Base-by-base conservation (phyloP, 23 tunicate species). In the Oikopleura vanhoeffeni region DNA sequence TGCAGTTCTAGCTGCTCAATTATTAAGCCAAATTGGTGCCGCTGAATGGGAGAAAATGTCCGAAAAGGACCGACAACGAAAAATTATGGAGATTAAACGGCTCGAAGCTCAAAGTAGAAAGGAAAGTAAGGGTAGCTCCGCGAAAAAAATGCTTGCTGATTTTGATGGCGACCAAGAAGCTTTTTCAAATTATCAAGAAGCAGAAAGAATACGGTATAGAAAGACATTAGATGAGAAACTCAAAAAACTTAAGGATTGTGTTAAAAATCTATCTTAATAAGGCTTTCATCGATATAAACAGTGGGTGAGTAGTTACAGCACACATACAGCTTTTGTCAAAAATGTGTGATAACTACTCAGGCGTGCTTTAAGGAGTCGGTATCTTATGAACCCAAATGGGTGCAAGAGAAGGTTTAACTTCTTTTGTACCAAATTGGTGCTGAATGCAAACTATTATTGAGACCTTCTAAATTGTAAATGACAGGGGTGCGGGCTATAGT, bases 141-240 rank as follows among this genome's bases (percentile, higher is more conserved):
- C 79, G 35, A 71, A 71, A 30, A 71, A 71, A 71, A 3, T 71
- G 32, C 27, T 71, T 3, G 79, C 27, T 2, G 79, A 71, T 30
- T 71, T 71, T 30, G 32, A 71, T 30, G 79, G 79, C 27, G 32
- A 71, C 38, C 36, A 71, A 71, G 79, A 71, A 71, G 79, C 79
- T 13, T 71, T 13, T 30, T 2, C 34, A 28, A 71, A 71, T 18
- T 71, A 71, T 38, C 27, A 24, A 32, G 79, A 71, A 32, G 27
- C 34, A 13, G 38, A 71, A 30, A 71, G 32, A 71, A 2, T 30
- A 30, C 27, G 2, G 35, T 71, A 18, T 71, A 71, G 32, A 13
- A 18, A 71, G 32, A 2, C 79, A 13, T 32, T 71, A 38, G 79
- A 71, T 32, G 79, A 18, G 32, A 71, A 71, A 71, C 2, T 71